Conservation (phyloP, 2,888 invertebrate genomes). For the Mechanitis mazaeus region DNA sequence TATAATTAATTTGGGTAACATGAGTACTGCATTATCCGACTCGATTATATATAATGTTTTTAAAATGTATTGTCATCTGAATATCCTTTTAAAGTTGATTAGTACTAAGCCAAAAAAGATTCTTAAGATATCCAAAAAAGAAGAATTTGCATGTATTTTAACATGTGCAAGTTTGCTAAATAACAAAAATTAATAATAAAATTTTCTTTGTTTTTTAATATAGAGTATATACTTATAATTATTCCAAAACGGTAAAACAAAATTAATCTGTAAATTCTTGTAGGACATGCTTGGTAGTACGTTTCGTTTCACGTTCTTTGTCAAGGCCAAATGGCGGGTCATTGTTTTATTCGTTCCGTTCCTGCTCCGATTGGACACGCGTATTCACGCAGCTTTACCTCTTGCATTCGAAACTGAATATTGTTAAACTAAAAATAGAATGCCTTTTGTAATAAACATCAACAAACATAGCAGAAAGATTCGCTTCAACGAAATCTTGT, state of each 20-base stretch:
- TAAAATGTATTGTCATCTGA: not conserved
- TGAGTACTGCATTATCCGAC: slow-evolving; percentile 9
- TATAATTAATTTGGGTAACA: slow-evolving; percentile 3
- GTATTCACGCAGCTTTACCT: slow-evolving; percentile 29
- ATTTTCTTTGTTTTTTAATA: not conserved
- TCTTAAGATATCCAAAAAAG: not conserved
- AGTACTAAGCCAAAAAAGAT: not conserved
- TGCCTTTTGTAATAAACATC: slow-evolving; percentile 15
- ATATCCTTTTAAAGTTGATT: not conserved
- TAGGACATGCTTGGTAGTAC: slow-evolving; percentile 4
- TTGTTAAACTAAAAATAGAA: slow-evolving; percentile 14
- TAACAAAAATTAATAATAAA: too few species aligned
- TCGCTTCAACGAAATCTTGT: slow-evolving; percentile 33
- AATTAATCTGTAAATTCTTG: too few species aligned
- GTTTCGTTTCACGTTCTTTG: slow-evolving; percentile 28
- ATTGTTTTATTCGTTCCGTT: slow-evolving; percentile 50
- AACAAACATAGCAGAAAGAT: slow-evolving; percentile 32
- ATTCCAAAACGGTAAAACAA: too few species aligned
- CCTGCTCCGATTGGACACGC: slow-evolving; percentile 43
- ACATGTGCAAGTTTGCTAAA: too few species aligned
- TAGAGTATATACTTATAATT: too few species aligned
- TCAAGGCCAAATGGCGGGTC: slow-evolving; percentile 41
- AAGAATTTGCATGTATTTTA: too few species aligned
- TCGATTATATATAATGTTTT: not conserved
- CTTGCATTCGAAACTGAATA: slow-evolving; percentile 16